Base-by-base conservation (phyloP, 1,140 invertebrate genomes). In the Drosophila lowei region DNA sequence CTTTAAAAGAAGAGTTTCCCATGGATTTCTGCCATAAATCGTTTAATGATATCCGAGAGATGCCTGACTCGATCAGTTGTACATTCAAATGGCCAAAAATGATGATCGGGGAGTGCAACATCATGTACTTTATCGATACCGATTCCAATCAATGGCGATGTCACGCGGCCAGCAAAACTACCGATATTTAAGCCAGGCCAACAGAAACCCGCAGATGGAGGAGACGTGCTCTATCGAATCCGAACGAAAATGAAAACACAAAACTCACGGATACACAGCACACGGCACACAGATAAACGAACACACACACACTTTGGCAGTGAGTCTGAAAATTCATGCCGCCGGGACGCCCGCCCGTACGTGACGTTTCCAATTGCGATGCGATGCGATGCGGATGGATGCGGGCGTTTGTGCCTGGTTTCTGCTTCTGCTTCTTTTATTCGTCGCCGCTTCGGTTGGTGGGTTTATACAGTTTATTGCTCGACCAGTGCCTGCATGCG, bases 381-480 rank as follows among this genome's bases (percentile, higher is more conserved):
- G 65, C 61, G 68, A 61, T 30, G 28, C 30, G 30, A 13, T 38
- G 34, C 34, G 34, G 34, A 38, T 13, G 34, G 34, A 71, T 58
- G 72, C 71, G 67, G 65, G 54, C 54, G 48, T 60, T 49, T 49
- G 60, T 34, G 34, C 11, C 34, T 1, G 34, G 34, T 50, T 75
- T 79, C 73, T 73, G 68, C 52, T 88, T 78, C 77, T 88, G 83
- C 83, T 81, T 76, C 58, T 74, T 74, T 75, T 76, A 76, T 75
- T 74, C 72, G 80, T 79, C 80, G 72, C 72, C 46, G 80, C 81
- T 81, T 81, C 81, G 83, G 80, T 88, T 77, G 84, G 77, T 88
- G 77, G 83, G 76, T 72, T 67, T 64, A 63, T 72, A 59, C 89
- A 90, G 70, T 90, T 90, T 90, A 90, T 90, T 90, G 89, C 89